Evolutionary conservation across 2,797 vertebrate species (phyloP), one percentile per base, ranked within the genome.

Genomic region (Hippoglossus hippoglossus): DNA sequence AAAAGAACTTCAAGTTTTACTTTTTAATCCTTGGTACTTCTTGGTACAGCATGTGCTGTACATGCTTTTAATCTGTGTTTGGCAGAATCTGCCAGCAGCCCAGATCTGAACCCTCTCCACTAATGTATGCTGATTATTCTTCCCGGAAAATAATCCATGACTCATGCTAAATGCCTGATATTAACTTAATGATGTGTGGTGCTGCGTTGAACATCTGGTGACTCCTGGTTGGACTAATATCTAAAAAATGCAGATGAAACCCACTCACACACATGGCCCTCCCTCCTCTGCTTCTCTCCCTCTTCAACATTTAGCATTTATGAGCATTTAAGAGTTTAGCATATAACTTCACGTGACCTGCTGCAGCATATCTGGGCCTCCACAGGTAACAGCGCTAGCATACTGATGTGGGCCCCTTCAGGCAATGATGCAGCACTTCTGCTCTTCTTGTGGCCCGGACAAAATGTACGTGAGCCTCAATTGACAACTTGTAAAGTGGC

Each of bases 161-260:
- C 64, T 85, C 18, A 79, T 73, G 46, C 71, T 74, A 39, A 86
- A 80, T 76, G 60, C 47, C 58, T 57, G 44, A 59, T 81, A 73
- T 85, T 75, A 88, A 60, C 66, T 55, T 79, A 79, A 82, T 49
- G 22, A 79, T 72, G 21, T 56, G 21, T 44, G 39, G 56, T 69
- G 61, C 51, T 22, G 74, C 36, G 54, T 51, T 55, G 61, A 87
- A 77, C 80, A 89, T 87, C 79, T 85, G 75, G 54, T 61, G 49
- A 57, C 68, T 71, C 44, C 44, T 52, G 36, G 57, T 71, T 80
- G 61, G 64, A 63, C 58, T 74, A 63, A 55, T 64, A 84, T 84
- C 16, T 16, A 2, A 9, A 26, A 70, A 46, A 55, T 24, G 19
- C 25, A 28, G 22, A 63, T 62, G 26, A 57, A 55, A 73, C 10